phyloP scores from a whole-genome alignment of 2,113 vertebrate species.

The Tinamus guttatus region DNA sequence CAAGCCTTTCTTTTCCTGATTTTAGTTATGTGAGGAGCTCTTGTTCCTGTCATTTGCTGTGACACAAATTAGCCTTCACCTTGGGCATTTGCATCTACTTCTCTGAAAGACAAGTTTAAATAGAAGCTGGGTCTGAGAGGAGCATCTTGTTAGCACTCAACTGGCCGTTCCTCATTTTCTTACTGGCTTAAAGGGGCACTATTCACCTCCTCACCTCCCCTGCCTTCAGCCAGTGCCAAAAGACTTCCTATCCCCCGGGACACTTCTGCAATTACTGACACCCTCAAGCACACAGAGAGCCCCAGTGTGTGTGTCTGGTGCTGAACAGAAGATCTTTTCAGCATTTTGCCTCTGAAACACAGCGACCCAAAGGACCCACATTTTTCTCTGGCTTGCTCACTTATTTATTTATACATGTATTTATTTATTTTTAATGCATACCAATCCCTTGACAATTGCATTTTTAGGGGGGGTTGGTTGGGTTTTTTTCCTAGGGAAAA shows the following conservation, averaged over 20 bases:
- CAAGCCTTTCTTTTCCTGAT: not conserved
- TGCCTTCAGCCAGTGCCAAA: not conserved
- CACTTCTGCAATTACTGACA: slow-evolving; percentile 11
- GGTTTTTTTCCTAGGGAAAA: not conserved
- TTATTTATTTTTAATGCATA: not conserved
- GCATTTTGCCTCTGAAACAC: not conserved
- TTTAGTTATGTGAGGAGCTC: not conserved
- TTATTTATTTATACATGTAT: not conserved
- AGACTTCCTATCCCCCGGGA: slow-evolving; percentile 5
- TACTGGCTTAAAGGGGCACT: not conserved
- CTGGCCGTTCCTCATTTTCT: not conserved
- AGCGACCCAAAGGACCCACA: not conserved
- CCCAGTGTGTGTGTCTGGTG: not conserved
- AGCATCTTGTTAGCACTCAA: not conserved
- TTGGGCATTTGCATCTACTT: not conserved
- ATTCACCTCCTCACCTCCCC: not conserved
- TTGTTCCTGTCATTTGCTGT: not conserved
- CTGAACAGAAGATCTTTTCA: not conserved
- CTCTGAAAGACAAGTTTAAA: not conserved
- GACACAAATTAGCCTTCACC: not conserved
- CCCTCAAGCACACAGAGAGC: not conserved
- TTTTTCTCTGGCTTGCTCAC: not conserved
- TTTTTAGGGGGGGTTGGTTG: no score
- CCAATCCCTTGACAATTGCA: not conserved
- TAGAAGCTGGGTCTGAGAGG: not conserved